Conservation (phyloP, 2,113 vertebrate species). For the Pseudois nayaur region DNA sequence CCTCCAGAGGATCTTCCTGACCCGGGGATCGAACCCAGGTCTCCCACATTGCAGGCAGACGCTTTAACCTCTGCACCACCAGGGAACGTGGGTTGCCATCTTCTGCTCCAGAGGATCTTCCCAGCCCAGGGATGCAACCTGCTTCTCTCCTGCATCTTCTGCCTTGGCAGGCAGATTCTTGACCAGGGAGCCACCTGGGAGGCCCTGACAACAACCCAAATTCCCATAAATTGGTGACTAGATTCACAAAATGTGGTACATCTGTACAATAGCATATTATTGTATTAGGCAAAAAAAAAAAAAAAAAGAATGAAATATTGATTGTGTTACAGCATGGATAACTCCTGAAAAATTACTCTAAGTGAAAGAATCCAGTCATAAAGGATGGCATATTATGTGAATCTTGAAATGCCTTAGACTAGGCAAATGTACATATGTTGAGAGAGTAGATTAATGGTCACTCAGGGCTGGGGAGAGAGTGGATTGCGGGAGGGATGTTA, state of each 20-base stretch:
- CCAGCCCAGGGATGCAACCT: not conserved
- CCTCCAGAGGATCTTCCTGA: not conserved
- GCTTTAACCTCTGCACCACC: too few relatives aligned
- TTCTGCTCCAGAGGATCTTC: too few relatives aligned
- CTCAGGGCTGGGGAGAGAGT: too few relatives aligned
- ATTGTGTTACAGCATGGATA: not conserved
- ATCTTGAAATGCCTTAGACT: not conserved
- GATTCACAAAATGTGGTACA: not conserved
- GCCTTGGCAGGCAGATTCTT: not conserved
- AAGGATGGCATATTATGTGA: not conserved
- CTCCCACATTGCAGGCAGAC: too few relatives aligned
- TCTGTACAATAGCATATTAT: not conserved
- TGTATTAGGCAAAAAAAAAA: not conserved
- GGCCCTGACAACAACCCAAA: not conserved
- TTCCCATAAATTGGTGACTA: not conserved
- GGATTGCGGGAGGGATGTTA: rapidly evolving
- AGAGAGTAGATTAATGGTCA: not conserved
- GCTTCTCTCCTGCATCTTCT: not conserved
- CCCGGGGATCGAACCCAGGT: not conserved
- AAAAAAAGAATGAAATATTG: not conserved
- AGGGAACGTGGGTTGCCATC: too few relatives aligned
- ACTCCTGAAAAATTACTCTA: not conserved
- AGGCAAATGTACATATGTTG: not conserved
- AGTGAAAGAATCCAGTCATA: not conserved
- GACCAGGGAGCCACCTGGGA: not conserved